Conservation (phyloP, 2,797 vertebrate species). For the Premnoplex brunnescens region DNA sequence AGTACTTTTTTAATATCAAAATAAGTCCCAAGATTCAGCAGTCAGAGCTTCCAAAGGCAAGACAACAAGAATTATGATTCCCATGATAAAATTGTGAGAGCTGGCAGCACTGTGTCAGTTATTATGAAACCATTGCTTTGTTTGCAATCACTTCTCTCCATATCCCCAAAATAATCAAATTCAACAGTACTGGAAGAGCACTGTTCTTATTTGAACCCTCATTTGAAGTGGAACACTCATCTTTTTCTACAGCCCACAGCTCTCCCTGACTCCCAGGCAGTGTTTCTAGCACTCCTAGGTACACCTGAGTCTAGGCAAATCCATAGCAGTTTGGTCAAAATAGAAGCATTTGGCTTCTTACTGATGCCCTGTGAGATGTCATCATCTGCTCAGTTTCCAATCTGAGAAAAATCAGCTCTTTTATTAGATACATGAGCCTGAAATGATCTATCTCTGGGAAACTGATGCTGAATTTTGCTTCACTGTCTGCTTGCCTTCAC, state of each 20-base stretch:
- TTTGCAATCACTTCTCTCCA: not conserved
- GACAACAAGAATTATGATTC: not conserved
- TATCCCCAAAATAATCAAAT: not conserved
- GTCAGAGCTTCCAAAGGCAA: not conserved
- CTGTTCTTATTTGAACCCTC: not conserved
- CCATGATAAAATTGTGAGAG: not conserved
- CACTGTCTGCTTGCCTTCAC: not conserved
- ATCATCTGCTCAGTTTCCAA: not conserved
- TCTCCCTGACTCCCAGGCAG: not conserved
- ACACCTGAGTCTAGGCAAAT: not conserved
- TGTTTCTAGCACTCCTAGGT: not conserved
- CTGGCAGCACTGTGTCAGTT: not conserved
- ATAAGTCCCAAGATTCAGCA: not conserved
- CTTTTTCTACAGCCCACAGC: not conserved
- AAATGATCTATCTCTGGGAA: slow-evolving; percentile 13
- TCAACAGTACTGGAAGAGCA: not conserved
- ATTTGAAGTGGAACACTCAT: not conserved
- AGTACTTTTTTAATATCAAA: not conserved
- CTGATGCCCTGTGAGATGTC: not conserved
- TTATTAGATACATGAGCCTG: not conserved
- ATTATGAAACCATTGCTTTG: not conserved
- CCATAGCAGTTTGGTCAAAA: not conserved
- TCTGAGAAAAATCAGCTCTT: not conserved
- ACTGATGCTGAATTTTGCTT: not conserved
- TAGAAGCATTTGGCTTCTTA: not conserved